Evolutionary conservation across 37 sponge, comb jelly and placozoan genomes (phyloP).

Genomic region (Theonella swinhoei): DNA sequence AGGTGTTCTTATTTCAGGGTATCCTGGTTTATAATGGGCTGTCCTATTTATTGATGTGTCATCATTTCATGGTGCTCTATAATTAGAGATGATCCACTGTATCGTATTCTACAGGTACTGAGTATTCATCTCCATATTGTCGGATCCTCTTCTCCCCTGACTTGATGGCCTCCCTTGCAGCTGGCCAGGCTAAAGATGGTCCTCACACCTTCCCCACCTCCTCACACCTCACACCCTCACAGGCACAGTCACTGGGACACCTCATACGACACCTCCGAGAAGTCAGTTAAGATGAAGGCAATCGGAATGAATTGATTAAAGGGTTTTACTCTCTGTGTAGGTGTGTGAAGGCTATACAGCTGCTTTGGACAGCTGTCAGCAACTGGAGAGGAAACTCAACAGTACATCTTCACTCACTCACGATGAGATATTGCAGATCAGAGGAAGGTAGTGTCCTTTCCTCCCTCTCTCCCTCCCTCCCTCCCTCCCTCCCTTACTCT

Average conservation of each 20-base stretch:
- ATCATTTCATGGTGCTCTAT: too few species aligned
- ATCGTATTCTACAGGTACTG: too few species aligned
- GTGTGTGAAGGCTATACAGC: conserved; percentile 37
- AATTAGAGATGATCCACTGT: too few species aligned
- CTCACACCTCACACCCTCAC: not conserved
- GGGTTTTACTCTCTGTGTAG: not conserved
- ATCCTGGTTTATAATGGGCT: too few species aligned
- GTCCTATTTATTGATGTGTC: too few species aligned
- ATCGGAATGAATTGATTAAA: too few species aligned
- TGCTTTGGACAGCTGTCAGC: conserved; percentile 40
- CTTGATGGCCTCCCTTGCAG: conserved; percentile 21
- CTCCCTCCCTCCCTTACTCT: too few species aligned
- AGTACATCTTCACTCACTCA: not conserved
- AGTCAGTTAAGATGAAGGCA: conserved; percentile 1
- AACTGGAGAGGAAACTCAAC: conserved; percentile 51
- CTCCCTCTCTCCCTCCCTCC: too few species aligned
- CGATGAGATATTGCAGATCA: conserved; percentile 56
- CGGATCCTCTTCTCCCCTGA: conserved; percentile 54
- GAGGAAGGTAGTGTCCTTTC: conserved; percentile 2
- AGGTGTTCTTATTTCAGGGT: too few species aligned
- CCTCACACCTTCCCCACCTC: conserved; percentile 5
- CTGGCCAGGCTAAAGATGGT: not conserved
- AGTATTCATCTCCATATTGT: conserved; percentile 19
- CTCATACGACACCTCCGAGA: conserved; percentile 54
- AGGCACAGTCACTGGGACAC: conserved; percentile 53